A percentile compares a stretch with the other conserved stretches of the same genome.
Evolutionary conservation across 2,888 invertebrate species (phyloP).

Genomic region (Dryobotodes eremita): DNA sequence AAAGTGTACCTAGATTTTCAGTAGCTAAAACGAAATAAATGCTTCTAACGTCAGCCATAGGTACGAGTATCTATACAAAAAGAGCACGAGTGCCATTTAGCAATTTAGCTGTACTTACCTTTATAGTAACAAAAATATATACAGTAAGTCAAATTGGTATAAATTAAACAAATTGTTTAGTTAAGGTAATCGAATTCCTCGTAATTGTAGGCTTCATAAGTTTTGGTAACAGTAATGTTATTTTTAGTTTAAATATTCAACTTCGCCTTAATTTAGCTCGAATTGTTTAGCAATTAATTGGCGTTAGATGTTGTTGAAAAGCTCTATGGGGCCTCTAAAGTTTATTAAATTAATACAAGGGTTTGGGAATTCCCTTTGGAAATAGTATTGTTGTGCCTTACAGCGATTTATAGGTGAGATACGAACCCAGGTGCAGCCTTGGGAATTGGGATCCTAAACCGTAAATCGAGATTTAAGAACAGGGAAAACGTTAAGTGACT

Average conservation of each 20-base stretch:
- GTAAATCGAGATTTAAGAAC: neutral
- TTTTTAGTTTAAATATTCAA: conserved; percentile 41
- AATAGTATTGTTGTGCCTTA: neutral
- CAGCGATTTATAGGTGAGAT: conserved; percentile 22
- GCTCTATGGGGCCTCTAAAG: conserved; percentile 16
- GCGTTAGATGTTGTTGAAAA: conserved; percentile 45
- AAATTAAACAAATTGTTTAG: conserved; percentile 37
- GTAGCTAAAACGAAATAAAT: neutral
- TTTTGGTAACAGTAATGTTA: conserved; percentile 45
- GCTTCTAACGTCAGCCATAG: neutral
- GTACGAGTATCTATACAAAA: neutral
- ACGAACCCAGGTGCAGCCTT: conserved; percentile 1
- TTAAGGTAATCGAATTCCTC: conserved; percentile 43
- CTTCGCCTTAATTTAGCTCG: conserved; percentile 22
- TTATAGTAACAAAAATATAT: conserved; percentile 53
- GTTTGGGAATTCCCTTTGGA: conserved; percentile 40
- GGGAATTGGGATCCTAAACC: conserved; percentile 22
- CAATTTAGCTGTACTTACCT: conserved; percentile 10
- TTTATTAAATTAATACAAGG: conserved; percentile 41
- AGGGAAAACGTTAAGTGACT: neutral
- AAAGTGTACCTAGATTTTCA: conserved; percentile 1
- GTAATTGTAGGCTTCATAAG: conserved; percentile 28
- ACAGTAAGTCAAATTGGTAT: conserved; percentile 47
- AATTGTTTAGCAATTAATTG: conserved; percentile 45
- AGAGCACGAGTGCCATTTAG: conserved; percentile 6